Conservation (phyloP, 2,113 vertebrate genomes). For the Abramis brama region DNA sequence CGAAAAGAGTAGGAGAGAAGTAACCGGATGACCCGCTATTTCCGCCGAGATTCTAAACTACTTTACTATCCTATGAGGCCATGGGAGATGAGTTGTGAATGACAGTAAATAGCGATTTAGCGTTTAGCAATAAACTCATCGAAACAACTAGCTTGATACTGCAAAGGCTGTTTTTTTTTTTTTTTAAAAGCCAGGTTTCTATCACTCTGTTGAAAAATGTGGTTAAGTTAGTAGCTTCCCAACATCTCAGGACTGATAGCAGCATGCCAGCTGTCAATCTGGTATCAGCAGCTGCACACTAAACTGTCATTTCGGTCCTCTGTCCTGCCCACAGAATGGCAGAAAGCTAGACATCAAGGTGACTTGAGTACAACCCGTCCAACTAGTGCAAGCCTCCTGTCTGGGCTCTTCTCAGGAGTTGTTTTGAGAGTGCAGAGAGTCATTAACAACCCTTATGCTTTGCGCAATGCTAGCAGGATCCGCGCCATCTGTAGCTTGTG, state of each 20-base stretch:
- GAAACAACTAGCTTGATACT: too few species aligned
- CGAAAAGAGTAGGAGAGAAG: neutral
- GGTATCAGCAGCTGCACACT: slow-evolving; percentile 25
- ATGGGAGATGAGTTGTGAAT: neutral
- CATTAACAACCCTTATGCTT: slow-evolving; percentile 28
- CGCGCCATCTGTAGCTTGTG: slow-evolving; percentile 35
- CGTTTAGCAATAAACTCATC: too few species aligned
- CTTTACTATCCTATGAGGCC: neutral
- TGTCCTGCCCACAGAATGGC: slow-evolving; percentile 18
- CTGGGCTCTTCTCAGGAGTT: slow-evolving; percentile 18
- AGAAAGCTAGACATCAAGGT: slow-evolving; percentile 43
- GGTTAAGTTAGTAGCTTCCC: neutral
- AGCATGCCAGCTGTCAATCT: slow-evolving; percentile 28
- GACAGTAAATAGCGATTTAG: too few species aligned
- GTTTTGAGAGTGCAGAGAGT: slow-evolving; percentile 26
- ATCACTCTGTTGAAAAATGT: neutral
- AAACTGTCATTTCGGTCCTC: slow-evolving; percentile 34
- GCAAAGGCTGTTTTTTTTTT: neutral
- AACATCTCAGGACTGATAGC: slow-evolving; percentile 13
- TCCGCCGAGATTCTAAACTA: neutral
- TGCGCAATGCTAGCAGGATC: slow-evolving; percentile 28
- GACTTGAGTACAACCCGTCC: slow-evolving; percentile 45
- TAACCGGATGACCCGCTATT: neutral
- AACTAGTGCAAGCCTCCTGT: slow-evolving; percentile 14
- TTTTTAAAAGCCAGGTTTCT: neutral